These are phyloP conservation scores for Nothobranchius furzeri DNA, from an alignment of 2,113 vertebrate species.

Conservation along the genomic window DNA sequence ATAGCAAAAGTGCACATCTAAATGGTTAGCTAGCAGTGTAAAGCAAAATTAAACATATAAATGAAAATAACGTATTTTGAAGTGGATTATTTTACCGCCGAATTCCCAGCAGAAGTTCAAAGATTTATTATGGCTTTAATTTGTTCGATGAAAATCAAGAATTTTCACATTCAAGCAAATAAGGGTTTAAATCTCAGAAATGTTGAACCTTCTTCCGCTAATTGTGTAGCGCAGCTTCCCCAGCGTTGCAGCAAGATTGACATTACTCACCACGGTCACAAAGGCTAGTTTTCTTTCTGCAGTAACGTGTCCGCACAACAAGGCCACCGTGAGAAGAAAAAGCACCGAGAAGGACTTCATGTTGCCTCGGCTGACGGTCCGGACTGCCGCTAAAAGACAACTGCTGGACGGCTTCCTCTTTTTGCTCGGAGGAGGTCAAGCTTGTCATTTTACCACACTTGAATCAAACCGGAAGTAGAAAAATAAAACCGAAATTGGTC, in stretches of 20 bases:
- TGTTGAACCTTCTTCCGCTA: background rate
- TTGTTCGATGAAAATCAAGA: fast-evolving
- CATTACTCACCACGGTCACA: slow-evolving; percentile 68
- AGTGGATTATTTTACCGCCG: background rate
- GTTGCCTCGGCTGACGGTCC: background rate
- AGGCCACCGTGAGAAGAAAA: slow-evolving; percentile 8
- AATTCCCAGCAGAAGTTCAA: background rate
- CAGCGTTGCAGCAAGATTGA: background rate
- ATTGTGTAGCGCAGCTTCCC: background rate
- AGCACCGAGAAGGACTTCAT: slow-evolving; percentile 30
- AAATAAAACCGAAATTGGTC: background rate
- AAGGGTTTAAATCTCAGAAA: background rate
- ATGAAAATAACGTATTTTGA: background rate
- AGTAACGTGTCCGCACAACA: slow-evolving; percentile 17
- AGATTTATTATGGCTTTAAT: fast-evolving
- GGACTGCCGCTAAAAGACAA: background rate
- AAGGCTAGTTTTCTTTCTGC: slow-evolving; percentile 40
- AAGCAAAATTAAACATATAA: background rate
- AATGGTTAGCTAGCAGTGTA: background rate
- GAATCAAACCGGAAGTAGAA: background rate
- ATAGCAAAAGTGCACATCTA: background rate
- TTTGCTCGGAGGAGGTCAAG: background rate
- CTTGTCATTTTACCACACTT: too few species aligned
- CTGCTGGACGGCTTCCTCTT: too few species aligned
- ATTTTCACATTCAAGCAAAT: background rate